Percentiles rank a stretch among this genome's conserved stretches.
Conservation (phyloP, 2,888 invertebrate species). For the Coenonympha arcania region DNA sequence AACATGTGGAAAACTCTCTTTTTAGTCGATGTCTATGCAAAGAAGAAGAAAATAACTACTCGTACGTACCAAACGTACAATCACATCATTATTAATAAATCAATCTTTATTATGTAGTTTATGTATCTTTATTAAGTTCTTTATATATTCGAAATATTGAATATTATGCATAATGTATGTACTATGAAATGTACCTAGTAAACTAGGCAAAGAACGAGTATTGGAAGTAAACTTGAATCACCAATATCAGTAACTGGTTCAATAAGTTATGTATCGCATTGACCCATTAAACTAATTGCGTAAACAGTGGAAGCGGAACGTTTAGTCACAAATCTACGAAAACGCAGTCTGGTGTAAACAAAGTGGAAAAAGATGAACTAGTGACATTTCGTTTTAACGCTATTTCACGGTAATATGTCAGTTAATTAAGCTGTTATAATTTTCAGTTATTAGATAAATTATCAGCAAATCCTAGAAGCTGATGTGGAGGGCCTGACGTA, state of each 20-base stretch:
- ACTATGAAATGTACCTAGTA: too few species aligned
- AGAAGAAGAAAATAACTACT: too few species aligned
- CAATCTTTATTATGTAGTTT: too few species aligned
- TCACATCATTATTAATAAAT: too few species aligned
- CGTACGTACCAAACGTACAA: too few species aligned
- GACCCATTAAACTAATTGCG: conserved; percentile 21
- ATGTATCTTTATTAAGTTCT: too few species aligned
- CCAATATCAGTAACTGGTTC: conserved; percentile 21
- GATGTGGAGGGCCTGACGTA: too few species aligned
- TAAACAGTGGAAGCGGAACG: background rate
- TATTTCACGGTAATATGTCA: background rate
- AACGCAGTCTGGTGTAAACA: background rate
- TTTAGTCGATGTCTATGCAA: too few species aligned
- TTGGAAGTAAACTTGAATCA: conserved; percentile 19
- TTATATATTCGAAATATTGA: background rate
- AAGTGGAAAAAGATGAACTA: background rate
- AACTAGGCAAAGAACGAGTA: background rate
- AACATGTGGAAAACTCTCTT: too few species aligned
- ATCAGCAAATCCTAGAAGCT: background rate
- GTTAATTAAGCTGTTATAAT: background rate
- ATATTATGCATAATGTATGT: background rate
- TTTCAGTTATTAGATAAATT: too few species aligned
- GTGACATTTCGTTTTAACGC: background rate
- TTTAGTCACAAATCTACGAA: background rate
- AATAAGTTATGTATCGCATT: conserved; percentile 23